Evolutionary conservation across 2,113 vertebrate genomes (phyloP).

Genomic region (Eira barbara): DNA sequence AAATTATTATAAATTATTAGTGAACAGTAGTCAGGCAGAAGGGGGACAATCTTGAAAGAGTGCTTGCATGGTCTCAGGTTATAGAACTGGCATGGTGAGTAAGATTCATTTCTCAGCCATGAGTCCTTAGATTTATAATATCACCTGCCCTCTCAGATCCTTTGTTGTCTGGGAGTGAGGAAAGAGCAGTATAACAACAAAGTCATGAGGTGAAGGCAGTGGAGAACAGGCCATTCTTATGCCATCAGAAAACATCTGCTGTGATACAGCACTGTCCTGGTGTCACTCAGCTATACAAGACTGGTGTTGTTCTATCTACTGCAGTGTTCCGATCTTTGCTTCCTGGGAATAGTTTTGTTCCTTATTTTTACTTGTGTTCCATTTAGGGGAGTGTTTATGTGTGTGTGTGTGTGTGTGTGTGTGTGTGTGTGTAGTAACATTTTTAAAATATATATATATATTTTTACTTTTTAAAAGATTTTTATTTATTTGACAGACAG

Average conservation of each 20-base stretch:
- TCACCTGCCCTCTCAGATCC: background rate
- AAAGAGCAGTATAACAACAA: background rate
- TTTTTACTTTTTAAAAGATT: no score
- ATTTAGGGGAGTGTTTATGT: background rate
- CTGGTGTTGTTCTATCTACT: background rate
- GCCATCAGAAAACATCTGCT: background rate
- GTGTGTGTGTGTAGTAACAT: background rate
- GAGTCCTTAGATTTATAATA: background rate
- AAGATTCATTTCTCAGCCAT: background rate
- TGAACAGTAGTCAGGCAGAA: background rate
- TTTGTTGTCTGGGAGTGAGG: background rate
- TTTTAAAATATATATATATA: background rate
- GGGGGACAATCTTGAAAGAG: background rate
- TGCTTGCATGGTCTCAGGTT: background rate
- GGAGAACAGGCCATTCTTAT: background rate
- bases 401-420: no score
- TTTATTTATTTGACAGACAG: no score
- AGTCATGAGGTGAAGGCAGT: background rate
- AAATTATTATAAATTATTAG: background rate
- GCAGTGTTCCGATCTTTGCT: background rate
- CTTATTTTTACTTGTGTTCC: background rate
- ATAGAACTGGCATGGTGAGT: background rate
- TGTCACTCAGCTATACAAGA: background rate
- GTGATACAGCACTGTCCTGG: background rate
- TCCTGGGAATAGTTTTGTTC: conserved; percentile 11